These are phyloP conservation scores for Calonectris borealis DNA, from an alignment of 2,113 vertebrate species.

Conservation along the genomic window DNA sequence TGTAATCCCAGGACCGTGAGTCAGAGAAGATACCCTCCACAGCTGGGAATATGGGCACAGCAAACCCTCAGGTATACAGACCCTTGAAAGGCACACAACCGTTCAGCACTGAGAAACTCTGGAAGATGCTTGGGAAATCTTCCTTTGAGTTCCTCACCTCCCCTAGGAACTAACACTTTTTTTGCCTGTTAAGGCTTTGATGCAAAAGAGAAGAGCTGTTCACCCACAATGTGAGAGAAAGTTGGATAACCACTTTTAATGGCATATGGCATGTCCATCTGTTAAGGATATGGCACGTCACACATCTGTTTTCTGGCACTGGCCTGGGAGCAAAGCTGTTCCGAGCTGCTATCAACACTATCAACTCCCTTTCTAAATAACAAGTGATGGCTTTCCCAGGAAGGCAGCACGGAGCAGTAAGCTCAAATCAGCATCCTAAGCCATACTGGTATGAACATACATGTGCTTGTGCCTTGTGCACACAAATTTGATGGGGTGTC, in stretches of 20 bases:
- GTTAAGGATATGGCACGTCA: neutral
- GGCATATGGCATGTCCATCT: constrained; percentile 26
- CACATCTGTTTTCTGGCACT: constrained; percentile 30
- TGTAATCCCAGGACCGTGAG: neutral
- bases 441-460: neutral
- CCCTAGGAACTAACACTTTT: neutral
- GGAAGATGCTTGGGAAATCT: neutral
- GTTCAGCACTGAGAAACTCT: neutral
- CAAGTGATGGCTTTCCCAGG: neutral
- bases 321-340: neutral
- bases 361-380: neutral
- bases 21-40: neutral
- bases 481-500: neutral
- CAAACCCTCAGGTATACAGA: neutral
- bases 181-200: neutral
- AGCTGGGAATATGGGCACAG: fast-evolving
- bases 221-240: neutral
- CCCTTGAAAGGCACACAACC: neutral
- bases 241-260: neutral
- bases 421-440: neutral
- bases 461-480: neutral
- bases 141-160: neutral
- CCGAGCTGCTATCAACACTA: neutral
- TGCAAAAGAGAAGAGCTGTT: neutral
- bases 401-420: neutral